Evolutionary conservation across 2,888 invertebrate species (phyloP).

Genomic region (Isotomurus palustris): DNA sequence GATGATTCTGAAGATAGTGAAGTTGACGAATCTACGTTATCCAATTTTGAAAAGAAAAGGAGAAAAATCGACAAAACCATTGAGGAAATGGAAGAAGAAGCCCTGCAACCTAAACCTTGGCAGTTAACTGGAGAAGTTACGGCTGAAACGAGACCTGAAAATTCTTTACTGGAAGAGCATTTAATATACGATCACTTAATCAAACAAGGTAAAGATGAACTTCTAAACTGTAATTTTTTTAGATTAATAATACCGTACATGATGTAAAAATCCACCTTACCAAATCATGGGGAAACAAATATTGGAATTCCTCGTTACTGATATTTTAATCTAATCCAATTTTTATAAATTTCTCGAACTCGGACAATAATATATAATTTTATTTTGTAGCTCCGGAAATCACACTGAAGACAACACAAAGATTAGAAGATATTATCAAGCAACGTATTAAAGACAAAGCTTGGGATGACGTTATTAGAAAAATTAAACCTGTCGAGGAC

Average conservation of each 20-base stretch:
- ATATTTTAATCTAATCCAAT: constrained; percentile 5
- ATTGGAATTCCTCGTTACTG: constrained; percentile 47
- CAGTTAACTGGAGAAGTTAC: constrained; percentile 85
- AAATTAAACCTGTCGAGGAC: constrained; percentile 76
- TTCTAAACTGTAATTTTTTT: neutral
- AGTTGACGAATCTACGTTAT: constrained; percentile 50
- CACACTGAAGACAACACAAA: constrained; percentile 81
- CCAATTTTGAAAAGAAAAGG: constrained; percentile 71
- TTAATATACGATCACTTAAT: constrained; percentile 81
- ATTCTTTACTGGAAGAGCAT: constrained; percentile 86
- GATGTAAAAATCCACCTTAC: too few relatives aligned
- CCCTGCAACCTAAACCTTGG: constrained; percentile 84
- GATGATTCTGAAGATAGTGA: constrained; percentile 8
- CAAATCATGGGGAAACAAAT: constrained; percentile 24
- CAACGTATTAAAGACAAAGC: constrained; percentile 87
- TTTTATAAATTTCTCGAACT: neutral
- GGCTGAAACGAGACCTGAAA: constrained; percentile 74
- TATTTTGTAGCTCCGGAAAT: constrained; percentile 74
- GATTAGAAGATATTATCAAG: constrained; percentile 83
- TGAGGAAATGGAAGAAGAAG: constrained; percentile 64
- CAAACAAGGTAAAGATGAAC: constrained; percentile 59
- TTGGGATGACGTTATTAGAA: constrained; percentile 89
- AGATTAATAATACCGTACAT: neutral
- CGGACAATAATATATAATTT: neutral
- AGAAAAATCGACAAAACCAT: constrained; percentile 66